Base-by-base conservation (phyloP, 1,140 invertebrate species). In the Micrasema minimum region DNA sequence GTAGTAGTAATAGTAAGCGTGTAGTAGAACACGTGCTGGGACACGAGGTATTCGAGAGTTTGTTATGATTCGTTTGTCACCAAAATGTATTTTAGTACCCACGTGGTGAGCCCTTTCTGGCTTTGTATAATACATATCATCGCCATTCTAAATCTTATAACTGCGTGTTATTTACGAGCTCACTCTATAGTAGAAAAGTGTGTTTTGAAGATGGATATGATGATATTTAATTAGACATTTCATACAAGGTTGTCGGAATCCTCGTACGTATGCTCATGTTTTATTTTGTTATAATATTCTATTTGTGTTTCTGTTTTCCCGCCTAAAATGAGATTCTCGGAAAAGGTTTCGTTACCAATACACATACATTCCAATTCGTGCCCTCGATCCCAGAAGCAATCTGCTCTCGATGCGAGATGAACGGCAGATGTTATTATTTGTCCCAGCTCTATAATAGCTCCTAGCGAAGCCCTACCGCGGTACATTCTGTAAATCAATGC, bases 31-130 rank as follows among this genome's bases (percentile, higher is more conserved):
- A 64, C 59, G 59, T 64, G 59, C 59, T 64, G 59, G 11, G 23
- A 20, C 59, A 31, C 59, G 59, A 64, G 59, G 59, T 64, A 46
- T 31, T 14, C 59, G 20, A 43, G 59, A 59, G 59, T 64, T 64
- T 64, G 59, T 64, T 64, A 46, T 64, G 38, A 64, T 64, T n/a
- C 26, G 26, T 16, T 31, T 64, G 59, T 64, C 59, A 64, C 59
- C 43, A 20, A 46, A n/a, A 26, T 64, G 18, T 64, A 64, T 64
- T 64, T 46, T 46, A 9, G 41, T 38, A 14, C 41, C 59, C 59
- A 64, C 59, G 59, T 64, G 59, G 59, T 46, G 41, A 41, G 18
- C 55, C 37, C 16, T 38, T 38, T 59, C 10, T 31, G 14, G 11
- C 22, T 53, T 31, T 31, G 26, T 31, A 7, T 31, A 31, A 31